These are phyloP conservation scores for Diorhabda sublineata DNA, from an alignment of 1,140 invertebrate species.

Conservation along the genomic window DNA sequence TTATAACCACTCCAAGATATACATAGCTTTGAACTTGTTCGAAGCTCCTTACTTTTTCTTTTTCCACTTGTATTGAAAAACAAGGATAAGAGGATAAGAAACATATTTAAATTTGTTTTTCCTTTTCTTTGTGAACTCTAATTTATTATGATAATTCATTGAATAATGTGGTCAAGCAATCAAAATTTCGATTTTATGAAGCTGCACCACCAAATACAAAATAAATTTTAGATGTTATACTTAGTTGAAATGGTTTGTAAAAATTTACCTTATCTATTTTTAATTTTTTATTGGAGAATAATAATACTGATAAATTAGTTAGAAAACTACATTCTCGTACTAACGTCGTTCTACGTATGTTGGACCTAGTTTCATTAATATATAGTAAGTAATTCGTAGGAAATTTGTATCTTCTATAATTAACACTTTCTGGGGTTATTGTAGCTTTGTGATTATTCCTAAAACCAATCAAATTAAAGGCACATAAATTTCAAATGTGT, in stretches of 20 bases:
- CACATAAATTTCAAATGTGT: not conserved
- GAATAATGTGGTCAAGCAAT: too few relatives aligned
- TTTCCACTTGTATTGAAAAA: too few relatives aligned
- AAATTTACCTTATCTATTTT: constrained; percentile 32
- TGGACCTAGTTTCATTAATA: constrained; percentile 45
- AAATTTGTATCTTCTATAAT: constrained; percentile 34
- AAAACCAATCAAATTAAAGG: constrained; percentile 14
- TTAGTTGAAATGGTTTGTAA: not conserved
- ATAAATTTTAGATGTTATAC: not conserved
- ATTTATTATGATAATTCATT: too few relatives aligned
- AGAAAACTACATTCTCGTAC: constrained; percentile 44
- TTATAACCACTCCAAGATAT: too few relatives aligned
- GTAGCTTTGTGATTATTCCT: constrained; percentile 43
- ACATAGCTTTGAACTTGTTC: too few relatives aligned
- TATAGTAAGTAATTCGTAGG: constrained; percentile 41
- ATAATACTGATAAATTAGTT: constrained; percentile 37
- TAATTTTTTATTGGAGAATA: constrained; percentile 40
- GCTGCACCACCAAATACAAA: constrained; percentile 16
- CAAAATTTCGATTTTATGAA: too few relatives aligned
- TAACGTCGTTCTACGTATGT: constrained; percentile 40
- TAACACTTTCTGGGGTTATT: constrained; percentile 43
- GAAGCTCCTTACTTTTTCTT: too few relatives aligned
- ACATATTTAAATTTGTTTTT: too few relatives aligned
- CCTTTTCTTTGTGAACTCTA: too few relatives aligned
- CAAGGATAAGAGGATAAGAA: too few relatives aligned